Evolutionary conservation across 2,113 vertebrate species (phyloP).

Genomic region (Pampusana beccarii): DNA sequence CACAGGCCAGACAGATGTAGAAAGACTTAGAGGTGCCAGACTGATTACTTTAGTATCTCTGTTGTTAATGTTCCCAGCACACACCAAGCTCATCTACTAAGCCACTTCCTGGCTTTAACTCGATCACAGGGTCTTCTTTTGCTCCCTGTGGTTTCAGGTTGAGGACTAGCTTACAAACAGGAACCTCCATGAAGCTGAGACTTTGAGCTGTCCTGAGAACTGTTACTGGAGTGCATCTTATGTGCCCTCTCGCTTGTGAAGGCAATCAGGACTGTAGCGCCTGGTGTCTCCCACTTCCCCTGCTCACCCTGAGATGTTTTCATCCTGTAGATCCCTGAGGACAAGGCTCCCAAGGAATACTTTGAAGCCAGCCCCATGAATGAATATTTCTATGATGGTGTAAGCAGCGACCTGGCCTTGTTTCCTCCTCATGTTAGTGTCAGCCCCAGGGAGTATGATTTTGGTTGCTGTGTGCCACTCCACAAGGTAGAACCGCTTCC

Average conservation of each 20-base stretch:
- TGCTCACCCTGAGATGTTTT: background rate
- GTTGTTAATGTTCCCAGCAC: background rate
- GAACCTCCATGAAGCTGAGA: background rate
- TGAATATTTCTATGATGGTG: constrained; percentile 75
- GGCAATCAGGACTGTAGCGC: background rate
- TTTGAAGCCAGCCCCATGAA: constrained; percentile 56
- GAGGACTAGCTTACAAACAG: background rate
- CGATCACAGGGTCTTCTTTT: background rate
- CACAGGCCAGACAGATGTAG: background rate
- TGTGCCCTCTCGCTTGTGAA: background rate
- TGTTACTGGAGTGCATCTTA: background rate
- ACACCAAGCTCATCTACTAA: background rate
- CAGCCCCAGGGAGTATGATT: constrained; percentile 80
- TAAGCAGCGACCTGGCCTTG: constrained; percentile 15
- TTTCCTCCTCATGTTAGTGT: constrained; percentile 77
- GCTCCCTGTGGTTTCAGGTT: background rate
- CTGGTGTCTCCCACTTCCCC: background rate
- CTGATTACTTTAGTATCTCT: background rate
- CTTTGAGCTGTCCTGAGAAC: background rate
- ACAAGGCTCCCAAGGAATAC: background rate
- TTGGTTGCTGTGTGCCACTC: constrained; percentile 72
- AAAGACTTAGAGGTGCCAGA: background rate
- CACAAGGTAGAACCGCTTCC: constrained; percentile 33
- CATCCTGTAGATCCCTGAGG: constrained; percentile 33
- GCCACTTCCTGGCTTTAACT: background rate